phyloP scores from a whole-genome alignment of 2,888 invertebrate genomes.

The Athalia circularis region DNA sequence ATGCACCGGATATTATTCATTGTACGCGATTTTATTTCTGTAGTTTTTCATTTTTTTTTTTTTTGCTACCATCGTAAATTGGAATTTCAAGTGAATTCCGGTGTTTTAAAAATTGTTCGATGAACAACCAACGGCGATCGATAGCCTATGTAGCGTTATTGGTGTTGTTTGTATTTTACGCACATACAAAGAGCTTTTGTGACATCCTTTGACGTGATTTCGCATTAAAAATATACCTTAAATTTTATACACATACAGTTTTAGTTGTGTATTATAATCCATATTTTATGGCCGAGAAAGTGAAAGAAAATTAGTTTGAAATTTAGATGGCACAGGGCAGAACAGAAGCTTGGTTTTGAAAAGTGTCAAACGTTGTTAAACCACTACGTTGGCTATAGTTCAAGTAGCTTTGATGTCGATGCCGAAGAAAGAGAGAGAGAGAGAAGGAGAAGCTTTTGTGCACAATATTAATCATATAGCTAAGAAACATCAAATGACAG shows the following conservation, averaged over 20 bases:
- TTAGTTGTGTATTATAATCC: too few species aligned
- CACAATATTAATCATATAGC: not conserved
- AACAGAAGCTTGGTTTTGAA: too few species aligned
- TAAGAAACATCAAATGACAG: not conserved
- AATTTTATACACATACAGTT: too few species aligned
- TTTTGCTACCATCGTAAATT: not conserved
- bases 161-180: conserved; percentile 1
- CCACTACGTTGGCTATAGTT: not conserved
- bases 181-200: too few species aligned
- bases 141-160: not conserved
- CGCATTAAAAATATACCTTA: too few species aligned
- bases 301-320: too few species aligned
- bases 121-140: conserved; percentile 24
- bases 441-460: not conserved
- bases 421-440: not conserved
- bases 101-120: conserved; percentile 29
- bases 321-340: too few species aligned
- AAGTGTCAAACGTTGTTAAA: not conserved
- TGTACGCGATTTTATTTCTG: too few species aligned
- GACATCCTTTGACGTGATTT: too few species aligned
- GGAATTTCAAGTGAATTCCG: conserved; percentile 13
- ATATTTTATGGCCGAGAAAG: too few species aligned
- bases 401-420: conserved; percentile 23
- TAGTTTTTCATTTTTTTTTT: too few species aligned
- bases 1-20: too few species aligned